These are phyloP conservation scores for Melanerpes aurifrons DNA, from an alignment of 2,113 vertebrate species.

Conservation along the genomic window DNA sequence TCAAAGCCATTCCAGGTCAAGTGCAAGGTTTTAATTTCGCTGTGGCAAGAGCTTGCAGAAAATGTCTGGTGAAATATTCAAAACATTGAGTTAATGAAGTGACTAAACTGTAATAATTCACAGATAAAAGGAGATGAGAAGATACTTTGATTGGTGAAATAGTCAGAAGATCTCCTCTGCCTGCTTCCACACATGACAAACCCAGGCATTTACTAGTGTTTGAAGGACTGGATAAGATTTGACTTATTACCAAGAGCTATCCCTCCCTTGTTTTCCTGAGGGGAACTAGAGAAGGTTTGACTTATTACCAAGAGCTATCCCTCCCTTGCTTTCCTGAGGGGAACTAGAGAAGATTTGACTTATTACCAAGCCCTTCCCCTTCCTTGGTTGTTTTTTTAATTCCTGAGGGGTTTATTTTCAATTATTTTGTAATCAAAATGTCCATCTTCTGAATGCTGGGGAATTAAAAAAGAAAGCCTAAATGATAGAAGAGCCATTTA, in stretches of 20 bases:
- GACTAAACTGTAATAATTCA: not conserved
- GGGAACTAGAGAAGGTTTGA: not conserved
- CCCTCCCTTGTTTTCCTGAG: not conserved
- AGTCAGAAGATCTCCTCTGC: not conserved
- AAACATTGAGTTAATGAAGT: constrained; percentile 18
- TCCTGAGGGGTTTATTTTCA: not conserved
- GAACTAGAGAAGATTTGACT: not conserved
- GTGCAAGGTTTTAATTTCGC: constrained; percentile 9
- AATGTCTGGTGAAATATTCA: constrained; percentile 22
- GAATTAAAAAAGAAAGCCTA: too few species aligned
- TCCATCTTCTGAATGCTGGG: not conserved
- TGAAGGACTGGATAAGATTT: not conserved
- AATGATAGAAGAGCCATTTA: not conserved
- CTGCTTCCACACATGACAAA: not conserved
- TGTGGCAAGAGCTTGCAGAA: not conserved
- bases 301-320: not conserved
- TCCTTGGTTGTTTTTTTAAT: not conserved
- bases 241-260: not conserved
- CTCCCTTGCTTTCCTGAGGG: not conserved
- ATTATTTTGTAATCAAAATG: not conserved
- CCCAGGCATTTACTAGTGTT: not conserved
- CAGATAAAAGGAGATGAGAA: not conserved
- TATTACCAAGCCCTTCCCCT: not conserved
- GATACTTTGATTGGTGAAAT: not conserved
- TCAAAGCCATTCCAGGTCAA: constrained; percentile 19